Base-by-base conservation (phyloP, 1,140 invertebrate genomes). In the Leptinotarsa undecemlineata region DNA sequence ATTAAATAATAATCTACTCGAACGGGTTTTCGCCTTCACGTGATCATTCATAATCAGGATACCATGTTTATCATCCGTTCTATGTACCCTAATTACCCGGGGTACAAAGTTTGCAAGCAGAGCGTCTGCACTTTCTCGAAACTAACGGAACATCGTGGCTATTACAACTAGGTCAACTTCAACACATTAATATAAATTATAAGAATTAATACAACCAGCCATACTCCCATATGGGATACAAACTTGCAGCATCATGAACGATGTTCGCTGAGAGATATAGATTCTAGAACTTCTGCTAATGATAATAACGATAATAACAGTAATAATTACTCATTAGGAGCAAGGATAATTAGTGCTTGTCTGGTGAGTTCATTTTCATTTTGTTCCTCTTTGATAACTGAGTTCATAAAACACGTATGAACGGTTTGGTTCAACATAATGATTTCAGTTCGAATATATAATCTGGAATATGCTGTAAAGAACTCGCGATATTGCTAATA, bases 111-210 rank as follows among this genome's bases (percentile, higher is more conserved):
- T 63, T 71, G 68, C 74, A 70, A 62, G 48, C 64, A 75, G 69
- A 42, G 33, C 33, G 11, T 42, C 33, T 42, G 33, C 33, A 42
- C 33, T 42, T 42, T 61, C 71, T 75, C 42, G 68, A 57, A 69
- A 42, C 68, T 48, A 48, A 51, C 48, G 33, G 26, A 62, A 60
- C 61, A 47, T 21, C n/a, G 20, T 21, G 26, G 17, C 17, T 42
- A 48, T 47, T 14, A 14, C 13, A 69, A 15, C 33, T 20, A 20
- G 48, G 63, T 48, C 42, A 79, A 79, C 76, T 79, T 77, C 61
- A 26, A 42, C 51, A 75, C 78, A 79, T 79, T 79, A 79, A 77
- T 79, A 76, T 79, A 76, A 79, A 77, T 77, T 79, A 77, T 75
- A 79, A 79, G 78, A 79, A 79, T 79, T 77, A 79, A 77, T 73